Evolutionary conservation across 2,888 invertebrate genomes (phyloP), one percentile per base, ranked within the genome.

Genomic region (Kryphioiulus occultus): DNA sequence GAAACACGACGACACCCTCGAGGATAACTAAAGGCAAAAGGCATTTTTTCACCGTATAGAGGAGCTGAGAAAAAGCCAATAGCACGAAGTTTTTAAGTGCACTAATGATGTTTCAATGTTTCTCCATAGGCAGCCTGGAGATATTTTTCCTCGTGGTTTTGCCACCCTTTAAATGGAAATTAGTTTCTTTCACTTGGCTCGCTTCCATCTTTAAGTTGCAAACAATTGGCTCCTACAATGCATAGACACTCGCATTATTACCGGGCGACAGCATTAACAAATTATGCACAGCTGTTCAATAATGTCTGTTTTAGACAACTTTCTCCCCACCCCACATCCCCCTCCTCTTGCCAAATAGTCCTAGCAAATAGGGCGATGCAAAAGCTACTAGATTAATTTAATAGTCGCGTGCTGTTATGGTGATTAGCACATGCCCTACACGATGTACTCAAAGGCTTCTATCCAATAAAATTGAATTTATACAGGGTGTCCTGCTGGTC

Each of bases 141-240:
- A 78, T 78, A 30, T 78, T 78, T 78, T 78, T 78, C 30, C 78
- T 78, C 30, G 78, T 30, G 78, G 78, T 78, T 78, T 78, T 15
- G 78, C 78, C 78, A 78, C 78, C 78, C 78, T 78, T 78, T 78
- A 78, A 78, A 78, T 78, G 78, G 78, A 78, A 78, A 78, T 78
- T 78, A 78, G 78, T 78, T 22, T 78, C 78, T 78, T 78, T 78
- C 78, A 30, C 78, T 78, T 78, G 78, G 78, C 78, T 30, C 78
- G 78, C 78, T 78, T 78, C 78, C 78, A 78, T 78, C 78, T 78
- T 78, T 78, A 78, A 78, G 78, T 78, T 30, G 22, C 78, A 78
- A 78, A 78, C 78, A 78, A 78, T 78, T 78, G 78, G 78, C 78
- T 78, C 26, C 78, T 78, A 78, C 78, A 78, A 78, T 78, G 15